Percentiles rank a stretch among this genome's conserved stretches.
Evolutionary conservation across 2,888 invertebrate genomes (phyloP).

Genomic region (Aproaerema taeniolella): DNA sequence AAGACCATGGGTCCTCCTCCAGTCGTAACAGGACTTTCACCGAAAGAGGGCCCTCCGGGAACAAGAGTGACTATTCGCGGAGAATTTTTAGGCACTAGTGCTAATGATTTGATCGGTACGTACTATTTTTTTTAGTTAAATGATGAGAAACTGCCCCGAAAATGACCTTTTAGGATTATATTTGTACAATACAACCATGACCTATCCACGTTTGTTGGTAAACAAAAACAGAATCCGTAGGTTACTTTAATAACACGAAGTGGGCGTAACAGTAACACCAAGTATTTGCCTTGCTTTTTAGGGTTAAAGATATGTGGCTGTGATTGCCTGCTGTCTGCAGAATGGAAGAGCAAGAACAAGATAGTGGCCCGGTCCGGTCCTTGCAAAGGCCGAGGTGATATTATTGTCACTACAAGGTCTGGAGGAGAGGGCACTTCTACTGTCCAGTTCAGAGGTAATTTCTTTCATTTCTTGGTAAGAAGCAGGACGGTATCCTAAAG

Average conservation of each 20-base stretch:
- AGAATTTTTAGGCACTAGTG: slow-evolving; percentile 93
- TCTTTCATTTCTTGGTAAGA: too few species aligned
- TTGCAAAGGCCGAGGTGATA: slow-evolving; percentile 93
- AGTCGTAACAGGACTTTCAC: slow-evolving; percentile 97
- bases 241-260: too few species aligned
- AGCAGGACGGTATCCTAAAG: too few species aligned
- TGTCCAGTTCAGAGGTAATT: slow-evolving; percentile 90
- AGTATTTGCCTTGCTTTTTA: slow-evolving; percentile 40
- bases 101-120: slow-evolving; percentile 90
- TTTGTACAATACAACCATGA: too few species aligned
- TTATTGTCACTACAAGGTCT: slow-evolving; percentile 90
- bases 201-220: too few species aligned
- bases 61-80: slow-evolving; percentile 96
- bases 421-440: slow-evolving; percentile 94
- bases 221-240: too few species aligned
- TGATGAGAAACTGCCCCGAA: too few species aligned
- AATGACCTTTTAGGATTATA: too few species aligned
- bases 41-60: slow-evolving; percentile 98
- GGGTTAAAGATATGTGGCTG: slow-evolving; percentile 96
- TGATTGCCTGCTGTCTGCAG: slow-evolving; percentile 95
- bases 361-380: slow-evolving; percentile 97
- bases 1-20: slow-evolving; percentile 85
- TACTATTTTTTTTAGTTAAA: too few species aligned
- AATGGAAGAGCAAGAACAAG: slow-evolving; percentile 99
- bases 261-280: too few species aligned